Percentiles rank a stretch among this genome's conserved stretches.
Conservation (phyloP, 2,797 vertebrate genomes). For the Pyrocephalus nanus region DNA sequence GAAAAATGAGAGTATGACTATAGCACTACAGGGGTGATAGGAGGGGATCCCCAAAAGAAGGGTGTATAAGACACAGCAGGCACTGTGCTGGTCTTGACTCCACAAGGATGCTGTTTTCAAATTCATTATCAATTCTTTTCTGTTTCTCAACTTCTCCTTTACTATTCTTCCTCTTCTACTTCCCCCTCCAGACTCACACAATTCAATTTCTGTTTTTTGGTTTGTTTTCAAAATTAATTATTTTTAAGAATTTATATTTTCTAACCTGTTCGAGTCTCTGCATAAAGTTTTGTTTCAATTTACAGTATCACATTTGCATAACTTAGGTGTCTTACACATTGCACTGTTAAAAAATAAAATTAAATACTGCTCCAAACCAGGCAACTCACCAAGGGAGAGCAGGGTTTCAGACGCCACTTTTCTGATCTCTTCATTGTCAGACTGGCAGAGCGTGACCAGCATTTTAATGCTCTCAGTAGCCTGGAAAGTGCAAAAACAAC, state of each 20-base stretch:
- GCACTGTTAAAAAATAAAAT: not conserved
- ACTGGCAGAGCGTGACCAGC: slow-evolving; percentile 88
- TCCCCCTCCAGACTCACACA: not conserved
- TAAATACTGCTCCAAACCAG: not conserved
- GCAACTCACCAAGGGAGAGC: slow-evolving; percentile 88
- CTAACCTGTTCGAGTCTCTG: not conserved
- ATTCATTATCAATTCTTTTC: not conserved
- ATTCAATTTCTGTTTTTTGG: not conserved
- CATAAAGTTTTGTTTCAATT: not conserved
- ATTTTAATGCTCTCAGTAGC: slow-evolving; percentile 91
- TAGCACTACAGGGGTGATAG: not conserved
- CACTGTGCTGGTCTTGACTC: not conserved
- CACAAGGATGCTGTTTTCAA: not conserved
- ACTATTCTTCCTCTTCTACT: not conserved
- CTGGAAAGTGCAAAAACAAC: slow-evolving; percentile 68
- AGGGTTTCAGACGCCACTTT: slow-evolving; percentile 92
- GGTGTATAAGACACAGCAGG: not conserved
- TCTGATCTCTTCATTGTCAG: slow-evolving; percentile 89
- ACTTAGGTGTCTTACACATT: not conserved
- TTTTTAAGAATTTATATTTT: not conserved
- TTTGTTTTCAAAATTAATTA: not conserved
- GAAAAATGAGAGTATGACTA: not conserved
- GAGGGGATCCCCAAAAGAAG: not conserved
- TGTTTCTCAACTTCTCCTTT: not conserved
- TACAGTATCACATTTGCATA: not conserved